Evolutionary conservation across 2,888 invertebrate species (phyloP).

Genomic region (Cyrtodaria siliqua): DNA sequence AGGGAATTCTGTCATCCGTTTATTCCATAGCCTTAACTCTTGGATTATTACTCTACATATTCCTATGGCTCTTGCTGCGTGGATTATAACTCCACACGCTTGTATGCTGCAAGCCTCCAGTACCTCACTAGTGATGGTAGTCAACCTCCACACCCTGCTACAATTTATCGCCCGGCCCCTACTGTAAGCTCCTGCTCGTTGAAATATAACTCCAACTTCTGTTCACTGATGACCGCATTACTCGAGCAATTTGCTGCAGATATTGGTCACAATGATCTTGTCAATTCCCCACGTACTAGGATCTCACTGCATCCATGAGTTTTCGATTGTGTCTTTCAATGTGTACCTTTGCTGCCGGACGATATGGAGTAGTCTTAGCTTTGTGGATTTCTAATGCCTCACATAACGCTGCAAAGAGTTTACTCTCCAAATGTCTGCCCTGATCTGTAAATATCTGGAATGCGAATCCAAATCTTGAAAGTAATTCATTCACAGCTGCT

Average conservation of each 20-base stretch:
- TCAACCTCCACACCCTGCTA: too few relatives aligned
- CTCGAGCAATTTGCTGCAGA: conserved; percentile 47
- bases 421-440: conserved; percentile 40
- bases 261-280: conserved; percentile 33
- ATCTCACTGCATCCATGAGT: conserved; percentile 31
- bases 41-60: too few relatives aligned
- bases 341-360: conserved; percentile 28
- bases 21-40: too few relatives aligned
- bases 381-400: conserved; percentile 31
- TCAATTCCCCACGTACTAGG: conserved; percentile 35
- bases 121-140: too few relatives aligned
- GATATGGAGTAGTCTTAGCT: conserved; percentile 25
- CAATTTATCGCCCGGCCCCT: too few relatives aligned
- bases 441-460: conserved; percentile 43
- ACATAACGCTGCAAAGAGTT: conserved; percentile 24
- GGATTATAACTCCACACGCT: too few relatives aligned
- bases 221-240: conserved; percentile 42
- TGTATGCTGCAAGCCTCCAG: too few relatives aligned
- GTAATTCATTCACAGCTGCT: too few relatives aligned
- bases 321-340: conserved; percentile 22
- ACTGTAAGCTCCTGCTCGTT: too few relatives aligned
- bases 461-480: conserved; percentile 41
- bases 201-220: conserved; percentile 47
- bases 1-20: too few relatives aligned
- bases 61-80: too few relatives aligned